Evolutionary conservation across 2,113 vertebrate genomes (phyloP).

Genomic region (Columbina picui): DNA sequence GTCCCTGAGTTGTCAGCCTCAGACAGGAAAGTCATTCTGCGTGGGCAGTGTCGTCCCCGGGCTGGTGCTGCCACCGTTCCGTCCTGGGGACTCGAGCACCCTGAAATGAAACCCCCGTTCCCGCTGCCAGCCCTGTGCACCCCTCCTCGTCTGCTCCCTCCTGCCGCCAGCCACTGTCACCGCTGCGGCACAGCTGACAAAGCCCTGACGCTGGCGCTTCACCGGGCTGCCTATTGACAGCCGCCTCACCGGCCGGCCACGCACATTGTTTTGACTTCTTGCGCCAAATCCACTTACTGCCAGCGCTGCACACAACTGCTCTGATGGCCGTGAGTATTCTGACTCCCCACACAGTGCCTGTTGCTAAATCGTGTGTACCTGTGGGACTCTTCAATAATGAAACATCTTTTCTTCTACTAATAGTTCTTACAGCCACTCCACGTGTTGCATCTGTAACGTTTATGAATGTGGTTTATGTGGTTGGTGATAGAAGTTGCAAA

Average conservation of each 20-base stretch:
- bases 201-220: neutral
- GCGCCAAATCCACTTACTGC: neutral
- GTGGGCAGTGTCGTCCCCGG: neutral
- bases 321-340: neutral
- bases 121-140: neutral
- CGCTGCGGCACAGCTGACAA: neutral
- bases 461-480: neutral
- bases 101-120: neutral
- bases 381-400: neutral
- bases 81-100: neutral
- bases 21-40: neutral
- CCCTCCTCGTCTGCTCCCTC: neutral
- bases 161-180: constrained; percentile 24
- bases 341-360: neutral
- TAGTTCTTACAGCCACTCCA: neutral
- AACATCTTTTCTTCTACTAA: neutral
- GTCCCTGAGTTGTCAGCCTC: constrained; percentile 21
- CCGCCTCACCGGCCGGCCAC: neutral
- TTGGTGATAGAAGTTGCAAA: neutral
- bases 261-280: neutral
- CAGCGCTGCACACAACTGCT: neutral
- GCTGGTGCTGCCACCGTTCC: accelerated
- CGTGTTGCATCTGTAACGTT: neutral
- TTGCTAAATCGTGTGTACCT: neutral
- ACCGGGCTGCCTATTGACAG: neutral